Conservation (phyloP, 2,888 invertebrate species). For the Protonemura montana region DNA sequence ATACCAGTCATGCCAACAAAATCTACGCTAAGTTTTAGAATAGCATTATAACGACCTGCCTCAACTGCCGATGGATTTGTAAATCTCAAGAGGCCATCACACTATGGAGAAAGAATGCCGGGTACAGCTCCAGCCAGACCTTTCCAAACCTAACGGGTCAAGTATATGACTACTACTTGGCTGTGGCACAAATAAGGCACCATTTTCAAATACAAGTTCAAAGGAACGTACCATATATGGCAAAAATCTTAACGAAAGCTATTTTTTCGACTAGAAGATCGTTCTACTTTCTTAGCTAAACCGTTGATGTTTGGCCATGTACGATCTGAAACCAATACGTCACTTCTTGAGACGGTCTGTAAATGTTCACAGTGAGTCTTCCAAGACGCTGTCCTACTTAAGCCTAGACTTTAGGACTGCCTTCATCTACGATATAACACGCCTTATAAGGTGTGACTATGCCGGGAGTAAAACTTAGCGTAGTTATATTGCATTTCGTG, state of each 20-base stretch:
- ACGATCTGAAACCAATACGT: not conserved
- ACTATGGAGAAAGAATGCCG: not conserved
- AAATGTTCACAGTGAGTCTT: not conserved
- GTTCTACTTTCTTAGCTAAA: constrained; percentile 28
- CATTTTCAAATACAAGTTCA: constrained; percentile 20
- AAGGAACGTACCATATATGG: constrained; percentile 22
- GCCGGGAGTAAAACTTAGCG: not conserved
- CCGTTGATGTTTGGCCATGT: constrained; percentile 21
- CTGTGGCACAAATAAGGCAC: constrained; percentile 16
- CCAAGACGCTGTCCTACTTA: constrained; percentile 16
- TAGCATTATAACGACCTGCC: not conserved
- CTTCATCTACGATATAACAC: not conserved
- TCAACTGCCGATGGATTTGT: not conserved
- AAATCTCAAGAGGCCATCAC: not conserved
- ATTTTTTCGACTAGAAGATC: constrained; percentile 30
- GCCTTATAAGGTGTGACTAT: not conserved
- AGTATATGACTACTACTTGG: not conserved
- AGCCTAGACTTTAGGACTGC: not conserved
- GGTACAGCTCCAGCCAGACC: not conserved
- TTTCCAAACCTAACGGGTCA: not conserved
- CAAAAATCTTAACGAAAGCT: constrained; percentile 13
- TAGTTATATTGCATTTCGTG: not conserved
- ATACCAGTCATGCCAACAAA: no score
- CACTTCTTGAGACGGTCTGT: not conserved
- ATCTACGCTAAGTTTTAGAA: no score